Evolutionary conservation across 1,140 invertebrate genomes (phyloP).

Genomic region (Diprion similis): DNA sequence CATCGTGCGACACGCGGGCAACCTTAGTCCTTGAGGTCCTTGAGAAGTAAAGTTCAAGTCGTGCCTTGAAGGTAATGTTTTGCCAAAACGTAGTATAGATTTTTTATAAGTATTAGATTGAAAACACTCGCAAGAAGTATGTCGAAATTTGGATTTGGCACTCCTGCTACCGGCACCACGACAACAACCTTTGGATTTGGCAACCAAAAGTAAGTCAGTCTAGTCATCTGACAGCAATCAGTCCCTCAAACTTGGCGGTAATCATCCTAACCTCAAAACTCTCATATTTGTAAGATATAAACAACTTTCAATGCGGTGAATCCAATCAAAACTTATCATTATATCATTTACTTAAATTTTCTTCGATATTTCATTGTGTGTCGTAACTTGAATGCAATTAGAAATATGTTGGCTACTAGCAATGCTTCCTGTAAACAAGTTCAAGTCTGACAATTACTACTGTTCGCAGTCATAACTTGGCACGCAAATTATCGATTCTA

Average conservation of each 20-base stretch:
- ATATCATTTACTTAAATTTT: not conserved
- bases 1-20: too few relatives aligned
- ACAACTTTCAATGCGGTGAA: conserved; percentile 16
- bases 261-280: not conserved
- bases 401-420: conserved; percentile 4
- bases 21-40: too few relatives aligned
- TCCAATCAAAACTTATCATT: conserved; percentile 3
- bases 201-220: conserved; percentile 40
- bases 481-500: too few relatives aligned
- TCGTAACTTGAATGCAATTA: not conserved
- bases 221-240: conserved; percentile 20
- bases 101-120: not conserved
- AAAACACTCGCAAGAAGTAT: conserved; percentile 17
- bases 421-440: not conserved
- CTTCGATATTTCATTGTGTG: not conserved
- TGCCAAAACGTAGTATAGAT: not conserved
- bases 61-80: not conserved
- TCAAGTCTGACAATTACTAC: too few relatives aligned
- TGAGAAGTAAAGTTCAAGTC: too few relatives aligned
- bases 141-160: conserved; percentile 47
- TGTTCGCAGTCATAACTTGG: too few relatives aligned
- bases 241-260: conserved; percentile 11
- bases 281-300: conserved; percentile 17
- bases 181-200: conserved; percentile 44
- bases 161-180: conserved; percentile 39